phyloP scores from a whole-genome alignment of 2,888 invertebrate genomes.

The Melinopterus prodromus region DNA sequence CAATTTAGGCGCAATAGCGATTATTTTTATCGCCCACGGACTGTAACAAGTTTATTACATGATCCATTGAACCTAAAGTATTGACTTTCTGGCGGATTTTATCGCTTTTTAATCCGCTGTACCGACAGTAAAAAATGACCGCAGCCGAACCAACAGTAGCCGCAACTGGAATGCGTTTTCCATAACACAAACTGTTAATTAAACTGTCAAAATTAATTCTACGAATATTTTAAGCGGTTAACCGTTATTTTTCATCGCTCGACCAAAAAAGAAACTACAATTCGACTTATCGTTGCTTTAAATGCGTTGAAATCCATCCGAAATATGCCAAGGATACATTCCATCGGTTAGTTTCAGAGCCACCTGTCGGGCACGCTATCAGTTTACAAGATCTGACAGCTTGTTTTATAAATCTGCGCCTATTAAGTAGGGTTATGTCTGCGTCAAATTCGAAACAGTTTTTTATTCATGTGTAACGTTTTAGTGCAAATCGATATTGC shows the following conservation, averaged over 20 bases:
- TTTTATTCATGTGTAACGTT: not conserved
- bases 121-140: not conserved
- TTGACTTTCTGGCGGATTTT: not conserved
- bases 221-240: not conserved
- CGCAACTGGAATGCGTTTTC: not conserved
- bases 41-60: not conserved
- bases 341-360: not conserved
- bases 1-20: not conserved
- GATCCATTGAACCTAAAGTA: not conserved
- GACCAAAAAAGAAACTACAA: not conserved
- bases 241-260: not conserved
- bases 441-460: not conserved
- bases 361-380: not conserved
- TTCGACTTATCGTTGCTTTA: not conserved
- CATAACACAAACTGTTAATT: not conserved
- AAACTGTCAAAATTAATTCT: conserved; percentile 4
- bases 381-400: conserved; percentile 4
- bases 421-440: not conserved
- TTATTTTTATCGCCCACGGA: not conserved
- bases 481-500: not conserved
- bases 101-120: not conserved
- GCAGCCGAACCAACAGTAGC: not conserved
- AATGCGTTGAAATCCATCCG: not conserved
- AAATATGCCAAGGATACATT: not conserved
- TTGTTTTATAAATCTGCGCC: not conserved